Evolutionary conservation across 2,888 invertebrate species (phyloP).

Genomic region (Spodoptera littoralis): DNA sequence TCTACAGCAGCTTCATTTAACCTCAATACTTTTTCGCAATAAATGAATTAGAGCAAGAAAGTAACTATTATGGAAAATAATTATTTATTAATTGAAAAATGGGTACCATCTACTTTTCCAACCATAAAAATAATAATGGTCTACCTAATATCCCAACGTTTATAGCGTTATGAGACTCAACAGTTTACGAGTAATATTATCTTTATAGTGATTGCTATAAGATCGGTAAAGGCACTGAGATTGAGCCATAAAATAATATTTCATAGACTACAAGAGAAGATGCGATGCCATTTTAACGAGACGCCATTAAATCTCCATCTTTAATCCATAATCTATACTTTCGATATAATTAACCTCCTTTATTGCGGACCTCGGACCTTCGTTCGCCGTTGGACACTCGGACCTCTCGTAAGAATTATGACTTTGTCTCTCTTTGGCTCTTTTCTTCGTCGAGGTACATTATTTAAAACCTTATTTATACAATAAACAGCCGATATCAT

Average conservation of each 20-base stretch:
- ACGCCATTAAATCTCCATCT: slow-evolving; percentile 20
- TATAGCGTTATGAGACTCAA: slow-evolving; percentile 32
- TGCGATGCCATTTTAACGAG: slow-evolving; percentile 21
- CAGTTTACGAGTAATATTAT: slow-evolving; percentile 52
- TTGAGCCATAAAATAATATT: slow-evolving; percentile 48
- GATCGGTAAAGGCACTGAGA: slow-evolving; percentile 52
- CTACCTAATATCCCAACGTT: slow-evolving; percentile 33
- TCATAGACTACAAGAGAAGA: slow-evolving; percentile 24
- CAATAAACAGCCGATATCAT: too few species aligned
- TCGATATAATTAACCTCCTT: neutral
- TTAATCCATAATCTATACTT: slow-evolving; percentile 20
- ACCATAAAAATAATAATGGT: slow-evolving; percentile 39
- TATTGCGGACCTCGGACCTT: too few species aligned
- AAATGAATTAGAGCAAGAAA: neutral
- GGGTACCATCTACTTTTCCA: neutral
- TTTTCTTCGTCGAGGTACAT: too few species aligned
- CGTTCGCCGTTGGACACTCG: too few species aligned
- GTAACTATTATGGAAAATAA: neutral
- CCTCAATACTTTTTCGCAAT: too few species aligned
- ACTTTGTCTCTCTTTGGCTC: too few species aligned
- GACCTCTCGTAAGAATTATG: too few species aligned
- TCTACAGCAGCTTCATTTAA: too few species aligned
- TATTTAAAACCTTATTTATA: too few species aligned
- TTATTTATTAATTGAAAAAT: slow-evolving; percentile 3
- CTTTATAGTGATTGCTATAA: slow-evolving; percentile 69